phyloP scores from a whole-genome alignment of 2,113 vertebrate genomes.

The Menura novaehollandiae region DNA sequence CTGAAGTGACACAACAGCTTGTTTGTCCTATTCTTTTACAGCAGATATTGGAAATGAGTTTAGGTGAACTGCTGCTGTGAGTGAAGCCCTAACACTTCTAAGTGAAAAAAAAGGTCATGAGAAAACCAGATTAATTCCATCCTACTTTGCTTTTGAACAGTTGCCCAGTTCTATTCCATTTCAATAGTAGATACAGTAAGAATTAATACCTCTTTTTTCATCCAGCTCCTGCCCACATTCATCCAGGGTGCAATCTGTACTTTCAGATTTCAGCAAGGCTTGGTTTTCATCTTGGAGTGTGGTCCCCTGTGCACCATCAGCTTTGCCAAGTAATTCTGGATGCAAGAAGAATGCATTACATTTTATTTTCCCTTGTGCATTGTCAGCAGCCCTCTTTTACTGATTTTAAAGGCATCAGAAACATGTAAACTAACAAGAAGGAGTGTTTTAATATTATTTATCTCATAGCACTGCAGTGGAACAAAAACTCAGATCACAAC shows the following conservation, averaged over 20 bases:
- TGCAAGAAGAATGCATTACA: neutral
- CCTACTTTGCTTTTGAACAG: neutral
- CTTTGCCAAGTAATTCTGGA: neutral
- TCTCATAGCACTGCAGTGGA: neutral
- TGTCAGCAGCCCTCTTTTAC: neutral
- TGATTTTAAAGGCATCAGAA: neutral
- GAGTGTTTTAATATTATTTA: neutral
- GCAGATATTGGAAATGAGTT: neutral
- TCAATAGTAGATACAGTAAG: neutral
- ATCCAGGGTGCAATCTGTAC: conserved; percentile 1
- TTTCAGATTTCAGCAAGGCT: neutral
- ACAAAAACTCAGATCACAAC: neutral
- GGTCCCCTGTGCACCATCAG: neutral
- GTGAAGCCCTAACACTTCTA: neutral
- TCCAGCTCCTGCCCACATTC: conserved; percentile 25
- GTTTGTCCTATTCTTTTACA: neutral
- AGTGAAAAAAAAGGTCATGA: neutral
- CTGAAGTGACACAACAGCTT: neutral
- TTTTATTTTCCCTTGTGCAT: neutral
- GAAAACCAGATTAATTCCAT: neutral
- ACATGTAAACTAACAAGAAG: neutral
- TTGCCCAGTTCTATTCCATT: neutral
- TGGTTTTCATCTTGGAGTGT: neutral
- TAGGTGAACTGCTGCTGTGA: neutral
- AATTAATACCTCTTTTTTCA: conserved; percentile 29